These are phyloP conservation scores for Thyatira batis DNA, from an alignment of 2,888 invertebrate genomes.

Conservation along the genomic window DNA sequence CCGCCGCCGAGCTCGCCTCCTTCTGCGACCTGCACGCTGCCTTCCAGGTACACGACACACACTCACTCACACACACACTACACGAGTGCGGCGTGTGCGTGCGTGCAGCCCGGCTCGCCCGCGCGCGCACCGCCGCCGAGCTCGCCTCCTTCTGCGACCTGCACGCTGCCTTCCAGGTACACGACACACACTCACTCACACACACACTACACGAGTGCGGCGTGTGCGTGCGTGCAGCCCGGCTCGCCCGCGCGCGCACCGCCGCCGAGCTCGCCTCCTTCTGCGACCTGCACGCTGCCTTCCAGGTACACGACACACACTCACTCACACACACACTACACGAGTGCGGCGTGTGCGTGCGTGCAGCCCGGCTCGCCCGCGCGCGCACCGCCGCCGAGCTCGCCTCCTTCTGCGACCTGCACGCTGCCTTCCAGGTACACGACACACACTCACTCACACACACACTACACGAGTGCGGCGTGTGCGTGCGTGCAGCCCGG, in stretches of 20 bases:
- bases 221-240: constrained; percentile 79
- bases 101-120: constrained; percentile 83
- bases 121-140: constrained; percentile 87
- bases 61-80: background rate
- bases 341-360: too few relatives aligned
- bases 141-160: constrained; percentile 87
- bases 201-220: too few relatives aligned
- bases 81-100: too few relatives aligned
- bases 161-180: constrained; percentile 84
- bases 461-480: too few relatives aligned
- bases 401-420: constrained; percentile 87
- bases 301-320: constrained; percentile 62
- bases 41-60: constrained; percentile 69
- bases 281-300: constrained; percentile 85
- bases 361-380: constrained; percentile 83
- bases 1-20: constrained; percentile 87
- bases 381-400: constrained; percentile 88
- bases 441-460: background rate
- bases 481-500: constrained; percentile 81
- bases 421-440: constrained; percentile 82
- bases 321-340: background rate
- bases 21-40: constrained; percentile 87
- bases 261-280: constrained; percentile 88
- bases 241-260: constrained; percentile 86
- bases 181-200: background rate